These are phyloP conservation scores for Eupithecia dodoneata DNA, from an alignment of 2,888 invertebrate species.

Conservation along the genomic window DNA sequence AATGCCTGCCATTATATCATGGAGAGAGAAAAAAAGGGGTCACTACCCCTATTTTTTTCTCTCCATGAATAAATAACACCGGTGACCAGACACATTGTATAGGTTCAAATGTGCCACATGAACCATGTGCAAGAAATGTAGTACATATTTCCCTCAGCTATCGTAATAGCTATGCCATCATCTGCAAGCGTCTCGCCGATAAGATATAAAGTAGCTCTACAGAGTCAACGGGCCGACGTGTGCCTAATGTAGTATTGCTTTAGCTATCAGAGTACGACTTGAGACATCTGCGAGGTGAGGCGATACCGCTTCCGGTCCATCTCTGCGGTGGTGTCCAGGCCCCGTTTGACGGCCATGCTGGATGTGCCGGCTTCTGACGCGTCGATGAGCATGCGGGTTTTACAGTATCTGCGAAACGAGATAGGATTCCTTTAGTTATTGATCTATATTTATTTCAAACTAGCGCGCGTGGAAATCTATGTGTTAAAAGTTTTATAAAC, in stretches of 20 bases:
- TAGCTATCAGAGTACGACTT: constrained; percentile 71
- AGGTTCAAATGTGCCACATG: neutral
- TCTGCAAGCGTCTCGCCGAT: neutral
- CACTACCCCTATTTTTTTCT: too few relatives aligned
- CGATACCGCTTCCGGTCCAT: constrained; percentile 72
- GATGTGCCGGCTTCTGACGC: constrained; percentile 64
- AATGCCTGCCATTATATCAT: too few relatives aligned
- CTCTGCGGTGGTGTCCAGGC: constrained; percentile 64
- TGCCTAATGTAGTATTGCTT: neutral
- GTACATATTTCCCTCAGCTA: neutral
- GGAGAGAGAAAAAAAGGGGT: too few relatives aligned
- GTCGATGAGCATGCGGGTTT: constrained; percentile 68
- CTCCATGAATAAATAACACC: too few relatives aligned
- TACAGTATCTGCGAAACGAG: constrained; percentile 59
- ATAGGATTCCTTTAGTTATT: neutral
- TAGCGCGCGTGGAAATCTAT: too few relatives aligned
- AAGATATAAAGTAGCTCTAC: neutral
- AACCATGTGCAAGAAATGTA: neutral
- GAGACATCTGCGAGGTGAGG: constrained; percentile 69
- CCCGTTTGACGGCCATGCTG: constrained; percentile 71
- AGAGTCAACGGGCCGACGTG: neutral
- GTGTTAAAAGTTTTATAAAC: too few relatives aligned
- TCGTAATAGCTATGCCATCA: neutral
- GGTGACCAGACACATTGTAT: neutral
- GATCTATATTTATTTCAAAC: too few relatives aligned